A percentile compares a stretch with the other conserved stretches of the same genome.
Conservation (phyloP, 2,113 vertebrate species). For the Stomatorhinus ivindoensis region DNA sequence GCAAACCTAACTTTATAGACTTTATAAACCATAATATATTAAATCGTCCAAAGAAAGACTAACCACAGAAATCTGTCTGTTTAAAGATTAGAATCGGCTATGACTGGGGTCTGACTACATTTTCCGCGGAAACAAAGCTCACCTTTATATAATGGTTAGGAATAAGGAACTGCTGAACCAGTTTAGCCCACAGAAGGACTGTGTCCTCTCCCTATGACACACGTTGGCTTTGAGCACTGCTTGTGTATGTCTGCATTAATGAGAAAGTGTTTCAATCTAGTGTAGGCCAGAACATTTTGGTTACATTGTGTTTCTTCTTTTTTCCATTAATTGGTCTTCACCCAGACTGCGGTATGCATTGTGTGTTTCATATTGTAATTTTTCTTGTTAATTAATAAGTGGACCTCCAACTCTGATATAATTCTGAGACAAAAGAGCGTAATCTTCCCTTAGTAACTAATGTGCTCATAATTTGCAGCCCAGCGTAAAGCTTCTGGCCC, state of each 20-base stretch:
- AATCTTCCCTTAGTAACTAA: constrained; percentile 4
- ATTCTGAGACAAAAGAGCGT: neutral
- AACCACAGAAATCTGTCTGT: neutral
- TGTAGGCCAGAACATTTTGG: neutral
- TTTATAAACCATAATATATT: neutral
- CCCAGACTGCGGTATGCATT: neutral
- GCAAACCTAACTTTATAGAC: neutral
- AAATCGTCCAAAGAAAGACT: neutral
- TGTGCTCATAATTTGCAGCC: neutral
- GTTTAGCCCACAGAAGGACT: neutral
- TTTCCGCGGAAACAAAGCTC: neutral
- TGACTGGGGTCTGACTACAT: neutral
- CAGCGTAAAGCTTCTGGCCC: neutral
- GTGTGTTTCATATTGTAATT: neutral
- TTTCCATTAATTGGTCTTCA: neutral
- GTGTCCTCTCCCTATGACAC: neutral
- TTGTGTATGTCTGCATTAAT: neutral
- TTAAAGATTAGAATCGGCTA: neutral
- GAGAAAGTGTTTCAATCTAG: constrained; percentile 1
- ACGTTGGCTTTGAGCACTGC: neutral
- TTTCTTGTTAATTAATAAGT: neutral
- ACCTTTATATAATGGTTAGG: neutral
- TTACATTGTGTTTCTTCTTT: neutral
- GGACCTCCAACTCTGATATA: constrained; percentile 1
- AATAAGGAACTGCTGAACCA: neutral